Percentiles rank a stretch among this genome's conserved stretches.
These are phyloP conservation scores for Agonopterix alstromeriana DNA, from an alignment of 2,888 invertebrate species.

Conservation along the genomic window DNA sequence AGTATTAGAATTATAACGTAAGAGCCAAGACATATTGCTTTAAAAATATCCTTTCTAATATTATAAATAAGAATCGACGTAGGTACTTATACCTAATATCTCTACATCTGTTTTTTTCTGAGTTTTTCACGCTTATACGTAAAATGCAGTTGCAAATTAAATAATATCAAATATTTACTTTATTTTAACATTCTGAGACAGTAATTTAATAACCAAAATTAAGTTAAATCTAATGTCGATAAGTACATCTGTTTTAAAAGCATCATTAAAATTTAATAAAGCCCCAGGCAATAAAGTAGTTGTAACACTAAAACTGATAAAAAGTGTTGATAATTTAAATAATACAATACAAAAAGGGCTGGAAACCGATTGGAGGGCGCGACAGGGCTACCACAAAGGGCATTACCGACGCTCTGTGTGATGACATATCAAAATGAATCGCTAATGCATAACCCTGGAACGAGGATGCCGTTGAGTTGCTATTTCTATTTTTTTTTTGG, in stretches of 20 bases:
- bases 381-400: conserved; percentile 42
- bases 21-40: conserved; percentile 1
- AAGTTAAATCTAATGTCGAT: neutral
- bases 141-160: too few relatives aligned
- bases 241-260: neutral
- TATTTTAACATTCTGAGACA: too few relatives aligned
- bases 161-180: too few relatives aligned
- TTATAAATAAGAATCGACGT: too few relatives aligned
- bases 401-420: conserved; percentile 35
- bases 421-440: conserved; percentile 72
- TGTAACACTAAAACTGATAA: conserved; percentile 7
- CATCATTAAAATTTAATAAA: neutral
- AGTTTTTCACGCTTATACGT: too few relatives aligned
- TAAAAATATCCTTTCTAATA: too few relatives aligned
- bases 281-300: neutral
- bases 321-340: conserved; percentile 54
- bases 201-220: neutral
- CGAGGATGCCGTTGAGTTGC: too few relatives aligned
- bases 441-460: conserved; percentile 44
- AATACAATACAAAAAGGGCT: conserved; percentile 49
- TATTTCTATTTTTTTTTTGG: too few relatives aligned
- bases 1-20: conserved; percentile 2
- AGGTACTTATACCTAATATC: too few relatives aligned
- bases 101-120: too few relatives aligned
- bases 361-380: conserved; percentile 29